Conservation (phyloP, 2,797 vertebrate species). For the Tragelaphus oryx region DNA sequence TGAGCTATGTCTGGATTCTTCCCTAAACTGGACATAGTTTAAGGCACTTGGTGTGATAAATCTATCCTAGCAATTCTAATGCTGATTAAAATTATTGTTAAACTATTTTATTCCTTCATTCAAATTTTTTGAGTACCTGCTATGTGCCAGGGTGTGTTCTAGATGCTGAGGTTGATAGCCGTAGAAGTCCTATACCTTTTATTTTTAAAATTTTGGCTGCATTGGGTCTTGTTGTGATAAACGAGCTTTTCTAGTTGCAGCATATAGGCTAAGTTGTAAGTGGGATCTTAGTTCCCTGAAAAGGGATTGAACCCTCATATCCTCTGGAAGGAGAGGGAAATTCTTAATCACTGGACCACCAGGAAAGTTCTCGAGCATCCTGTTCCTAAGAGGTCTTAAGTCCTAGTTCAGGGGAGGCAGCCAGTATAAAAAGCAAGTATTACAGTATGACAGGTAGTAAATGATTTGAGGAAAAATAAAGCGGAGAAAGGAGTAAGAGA, state of each 20-base stretch:
- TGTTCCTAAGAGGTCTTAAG: neutral
- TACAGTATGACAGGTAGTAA: neutral
- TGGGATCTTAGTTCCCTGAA: neutral
- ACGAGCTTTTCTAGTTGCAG: neutral
- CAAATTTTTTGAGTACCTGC: neutral
- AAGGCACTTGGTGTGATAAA: neutral
- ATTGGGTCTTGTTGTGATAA: neutral
- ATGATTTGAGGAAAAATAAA: neutral
- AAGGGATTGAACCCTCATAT: neutral
- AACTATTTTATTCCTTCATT: neutral
- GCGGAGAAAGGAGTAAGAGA: neutral
- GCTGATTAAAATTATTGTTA: neutral
- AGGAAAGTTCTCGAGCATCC: neutral
- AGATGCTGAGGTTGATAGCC: neutral
- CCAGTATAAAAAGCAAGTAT: neutral
- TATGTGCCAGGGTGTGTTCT: neutral
- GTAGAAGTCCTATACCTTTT: neutral
- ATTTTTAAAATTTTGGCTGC: neutral
- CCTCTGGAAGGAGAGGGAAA: neutral
- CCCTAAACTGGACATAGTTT: neutral
- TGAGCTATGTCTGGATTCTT: neutral
- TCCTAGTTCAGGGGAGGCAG: neutral
- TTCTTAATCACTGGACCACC: neutral
- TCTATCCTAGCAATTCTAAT: neutral
- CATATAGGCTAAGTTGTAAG: neutral